These are phyloP conservation scores for Zygaena filipendulae DNA, from an alignment of 2,888 invertebrate species.

Conservation along the genomic window DNA sequence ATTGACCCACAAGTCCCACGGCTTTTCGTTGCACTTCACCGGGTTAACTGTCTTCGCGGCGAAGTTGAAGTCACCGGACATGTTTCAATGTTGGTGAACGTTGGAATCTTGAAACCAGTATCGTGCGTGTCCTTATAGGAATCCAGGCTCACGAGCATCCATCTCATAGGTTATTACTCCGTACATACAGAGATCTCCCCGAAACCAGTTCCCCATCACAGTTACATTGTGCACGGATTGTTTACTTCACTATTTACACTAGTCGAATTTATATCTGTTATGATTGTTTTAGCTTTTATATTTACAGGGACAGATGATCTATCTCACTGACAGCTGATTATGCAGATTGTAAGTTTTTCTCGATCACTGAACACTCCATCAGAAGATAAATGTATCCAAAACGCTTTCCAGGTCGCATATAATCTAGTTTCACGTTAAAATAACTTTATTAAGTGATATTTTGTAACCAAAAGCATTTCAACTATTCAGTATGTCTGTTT, in stretches of 20 bases:
- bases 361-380: conserved; percentile 58
- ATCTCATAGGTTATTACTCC: conserved; percentile 68
- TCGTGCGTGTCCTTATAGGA: conserved; percentile 39
- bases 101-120: conserved; percentile 30
- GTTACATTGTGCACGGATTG: conserved; percentile 47
- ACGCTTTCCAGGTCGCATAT: conserved; percentile 30
- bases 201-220: no score
- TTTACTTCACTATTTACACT: conserved; percentile 50
- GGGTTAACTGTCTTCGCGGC: conserved; percentile 54
- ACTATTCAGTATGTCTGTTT: no score
- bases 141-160: no score
- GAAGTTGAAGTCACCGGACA: conserved; percentile 56
- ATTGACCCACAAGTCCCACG: conserved; percentile 62
- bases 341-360: conserved; percentile 68
- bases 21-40: conserved; percentile 59
- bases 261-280: conserved; percentile 45
- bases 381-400: conserved; percentile 43
- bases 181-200: no score
- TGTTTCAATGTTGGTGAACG: conserved; percentile 38
- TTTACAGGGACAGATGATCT: conserved; percentile 70
- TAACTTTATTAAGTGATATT: conserved; percentile 49
- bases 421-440: conserved; percentile 34
- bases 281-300: conserved; percentile 64
- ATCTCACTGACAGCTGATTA: conserved; percentile 70
- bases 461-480: no score